phyloP scores from a whole-genome alignment of 2,888 invertebrate species.

The Idaea straminata region DNA sequence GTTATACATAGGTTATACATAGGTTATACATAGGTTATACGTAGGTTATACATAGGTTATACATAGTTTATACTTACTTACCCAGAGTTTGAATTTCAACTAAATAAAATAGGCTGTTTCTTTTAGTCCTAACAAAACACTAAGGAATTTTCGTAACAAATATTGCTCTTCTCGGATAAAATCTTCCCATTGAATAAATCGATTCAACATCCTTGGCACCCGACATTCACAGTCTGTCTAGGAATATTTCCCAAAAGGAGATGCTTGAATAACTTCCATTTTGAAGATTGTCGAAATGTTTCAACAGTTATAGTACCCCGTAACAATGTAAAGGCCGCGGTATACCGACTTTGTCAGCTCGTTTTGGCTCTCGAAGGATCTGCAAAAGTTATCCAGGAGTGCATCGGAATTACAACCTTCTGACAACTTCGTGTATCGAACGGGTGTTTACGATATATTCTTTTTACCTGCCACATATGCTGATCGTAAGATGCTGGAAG shows the following conservation, averaged over 20 bases:
- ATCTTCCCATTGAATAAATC: background rate
- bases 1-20: too few species aligned
- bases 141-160: background rate
- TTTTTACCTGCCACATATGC: background rate
- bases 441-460: constrained; percentile 42
- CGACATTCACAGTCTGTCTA: constrained; percentile 22
- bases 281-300: constrained; percentile 44
- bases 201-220: constrained; percentile 20
- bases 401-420: constrained; percentile 72
- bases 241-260: constrained; percentile 33
- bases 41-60: too few species aligned
- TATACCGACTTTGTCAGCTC: constrained; percentile 66
- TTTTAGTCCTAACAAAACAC: background rate
- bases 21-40: too few species aligned
- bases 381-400: constrained; percentile 67
- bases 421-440: constrained; percentile 64
- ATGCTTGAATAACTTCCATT: constrained; percentile 41
- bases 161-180: background rate
- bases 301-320: constrained; percentile 27
- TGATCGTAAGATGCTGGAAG: constrained; percentile 45
- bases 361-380: constrained; percentile 61
- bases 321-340: constrained; percentile 39
- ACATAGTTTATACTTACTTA: too few species aligned
- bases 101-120: background rate
- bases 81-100: too few species aligned